These are phyloP conservation scores for Hippocampus kuda DNA, from an alignment of 2,797 vertebrate species.

Conservation along the genomic window DNA sequence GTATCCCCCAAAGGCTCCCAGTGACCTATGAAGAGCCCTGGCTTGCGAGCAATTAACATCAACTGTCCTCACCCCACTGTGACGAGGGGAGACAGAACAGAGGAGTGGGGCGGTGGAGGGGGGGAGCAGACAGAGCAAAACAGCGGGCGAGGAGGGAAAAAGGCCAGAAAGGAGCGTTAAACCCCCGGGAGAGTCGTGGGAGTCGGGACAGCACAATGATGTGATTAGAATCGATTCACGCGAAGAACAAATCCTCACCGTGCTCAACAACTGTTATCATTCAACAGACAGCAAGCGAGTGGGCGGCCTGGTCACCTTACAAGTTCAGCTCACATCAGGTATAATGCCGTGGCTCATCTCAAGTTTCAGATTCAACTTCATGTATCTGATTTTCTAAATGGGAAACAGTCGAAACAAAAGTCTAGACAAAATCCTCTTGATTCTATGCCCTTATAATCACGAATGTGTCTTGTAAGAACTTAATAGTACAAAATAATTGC, in stretches of 20 bases:
- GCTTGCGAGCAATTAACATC: constrained; percentile 42
- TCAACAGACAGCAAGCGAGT: constrained; percentile 44
- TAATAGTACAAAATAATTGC: too few relatives aligned
- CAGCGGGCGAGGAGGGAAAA: constrained; percentile 37
- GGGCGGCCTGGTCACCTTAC: constrained; percentile 43
- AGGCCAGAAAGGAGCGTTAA: constrained; percentile 44
- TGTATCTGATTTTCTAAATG: neutral
- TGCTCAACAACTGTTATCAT: constrained; percentile 39
- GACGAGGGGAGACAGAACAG: constrained; percentile 42
- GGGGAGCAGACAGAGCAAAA: constrained; percentile 16
- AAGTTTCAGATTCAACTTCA: neutral
- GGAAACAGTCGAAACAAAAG: neutral
- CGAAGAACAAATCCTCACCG: constrained; percentile 47
- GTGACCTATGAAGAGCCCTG: constrained; percentile 30
- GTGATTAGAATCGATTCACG: constrained; percentile 58
- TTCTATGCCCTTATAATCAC: neutral
- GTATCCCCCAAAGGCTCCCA: constrained; percentile 5
- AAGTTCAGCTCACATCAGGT: constrained; percentile 21
- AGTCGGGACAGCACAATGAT: constrained; percentile 37
- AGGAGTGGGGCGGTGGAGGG: constrained; percentile 12
- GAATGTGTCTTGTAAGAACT: neutral
- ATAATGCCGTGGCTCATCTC: neutral
- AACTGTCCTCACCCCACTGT: constrained; percentile 37
- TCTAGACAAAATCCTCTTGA: neutral
- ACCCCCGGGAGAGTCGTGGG: constrained; percentile 41